Percentiles rank a stretch among this genome's conserved stretches.
phyloP scores from a whole-genome alignment of 92 coral and sea anemone species.

The Porites lobata region DNA sequence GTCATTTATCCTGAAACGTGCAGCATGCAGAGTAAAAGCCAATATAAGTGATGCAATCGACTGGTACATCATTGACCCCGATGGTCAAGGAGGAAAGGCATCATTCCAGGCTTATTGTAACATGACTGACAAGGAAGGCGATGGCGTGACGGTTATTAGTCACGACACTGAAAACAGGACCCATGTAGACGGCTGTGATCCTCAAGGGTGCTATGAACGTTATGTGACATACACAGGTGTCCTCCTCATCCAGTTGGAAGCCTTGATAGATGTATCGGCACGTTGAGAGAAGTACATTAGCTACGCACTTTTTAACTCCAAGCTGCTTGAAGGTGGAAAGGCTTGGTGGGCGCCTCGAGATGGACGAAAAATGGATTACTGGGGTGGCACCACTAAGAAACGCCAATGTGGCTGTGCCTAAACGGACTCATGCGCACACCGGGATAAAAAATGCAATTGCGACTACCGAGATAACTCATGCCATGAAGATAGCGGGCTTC shows the following conservation, averaged over 20 bases:
- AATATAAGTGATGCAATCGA: constrained; percentile 8
- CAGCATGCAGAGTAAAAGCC: neutral
- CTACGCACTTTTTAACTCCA: neutral
- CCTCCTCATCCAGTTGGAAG: neutral
- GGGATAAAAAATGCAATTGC: neutral
- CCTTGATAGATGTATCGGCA: neutral
- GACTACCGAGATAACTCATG: neutral
- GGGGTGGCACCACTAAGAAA: constrained; percentile 22
- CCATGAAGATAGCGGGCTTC: constrained; percentile 49
- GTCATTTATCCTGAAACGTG: constrained; percentile 13
- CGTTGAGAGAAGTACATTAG: constrained; percentile 26
- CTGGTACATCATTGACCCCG: constrained; percentile 16
- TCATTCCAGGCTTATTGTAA: constrained; percentile 29
- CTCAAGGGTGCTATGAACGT: neutral
- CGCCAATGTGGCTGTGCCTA: constrained; percentile 29
- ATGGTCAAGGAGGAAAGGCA: constrained; percentile 2
- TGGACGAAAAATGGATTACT: constrained; percentile 12
- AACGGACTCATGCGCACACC: constrained; percentile 14
- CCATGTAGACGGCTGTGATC: neutral
- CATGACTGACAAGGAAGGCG: constrained; percentile 20
- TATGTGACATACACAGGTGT: neutral
- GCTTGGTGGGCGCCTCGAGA: constrained; percentile 44
- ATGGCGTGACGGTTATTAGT: constrained; percentile 44
- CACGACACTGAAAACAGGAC: constrained; percentile 31
- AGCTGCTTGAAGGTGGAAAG: neutral